Base-by-base conservation (phyloP, 2,797 vertebrate species). In the Tapirus indicus region DNA sequence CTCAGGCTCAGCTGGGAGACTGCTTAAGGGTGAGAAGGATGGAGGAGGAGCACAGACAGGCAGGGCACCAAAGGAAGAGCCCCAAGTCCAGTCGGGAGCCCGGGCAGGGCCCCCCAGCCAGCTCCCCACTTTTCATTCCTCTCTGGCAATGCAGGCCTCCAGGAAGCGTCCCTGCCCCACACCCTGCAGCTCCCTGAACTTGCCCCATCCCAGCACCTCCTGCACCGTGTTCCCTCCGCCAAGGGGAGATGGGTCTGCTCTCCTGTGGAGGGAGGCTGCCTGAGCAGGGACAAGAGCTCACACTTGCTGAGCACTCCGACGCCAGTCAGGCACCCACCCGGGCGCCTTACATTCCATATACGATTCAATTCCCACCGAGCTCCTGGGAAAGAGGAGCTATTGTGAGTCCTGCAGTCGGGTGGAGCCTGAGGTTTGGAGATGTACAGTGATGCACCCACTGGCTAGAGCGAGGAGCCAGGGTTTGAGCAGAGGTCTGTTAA, bases 281-380 rank as follows among this genome's bases (percentile, higher is more conserved):
- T 38, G 38, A 25, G 9, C 38, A 38, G 38, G 38, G 2, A 38
- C 38, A 38, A 38, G 38, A 38, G 38, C 38, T 38, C 38, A 38
- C 38, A 38, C 38, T 38, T 38, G 38, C 38, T 38, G 38, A 38
- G 38, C 38, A 25, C 86, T 75, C 68, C 13, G 64, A 38, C 44
- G 62, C 41, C 0, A 0, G 20, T 12, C 41, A 44, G 41, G 29
- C 21, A 44, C 38, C 38, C 0, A 12, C 64, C 14, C 9, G 8
- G 74, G 17, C 1, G 25, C 47, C 20, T 58, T 25, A 16, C 7
- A 7, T 2, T 35, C n/a, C 25, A 10, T 7, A 10, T 1, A 1
- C 41, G 86, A 27, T 18, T 60, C 35, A 29, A 54, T 27, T 68
- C 49, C 49, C 83, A 47, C 69, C n/a, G 5, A 4, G 3, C 41